Conservation (phyloP, 2,888 invertebrate genomes). For the Nemapogon koenigi region DNA sequence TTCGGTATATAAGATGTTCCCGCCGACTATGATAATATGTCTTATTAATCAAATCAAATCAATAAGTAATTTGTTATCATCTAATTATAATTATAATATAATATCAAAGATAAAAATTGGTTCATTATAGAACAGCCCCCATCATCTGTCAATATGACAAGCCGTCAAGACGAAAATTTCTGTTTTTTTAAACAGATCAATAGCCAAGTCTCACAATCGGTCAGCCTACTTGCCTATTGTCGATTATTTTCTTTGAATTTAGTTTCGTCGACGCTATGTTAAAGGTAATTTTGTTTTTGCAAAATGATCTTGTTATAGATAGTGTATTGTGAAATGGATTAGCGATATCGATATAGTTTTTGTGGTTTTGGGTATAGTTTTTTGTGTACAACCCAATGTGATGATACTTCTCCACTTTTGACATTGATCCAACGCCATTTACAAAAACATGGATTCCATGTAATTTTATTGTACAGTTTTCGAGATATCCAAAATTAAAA, state of each 20-base stretch:
- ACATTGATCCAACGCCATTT: not conserved
- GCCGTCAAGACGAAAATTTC: slow-evolving; percentile 3
- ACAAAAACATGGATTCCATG: not conserved
- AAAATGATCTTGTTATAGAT: slow-evolving; percentile 3
- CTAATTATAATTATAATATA: slow-evolving; percentile 1
- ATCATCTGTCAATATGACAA: slow-evolving; percentile 10
- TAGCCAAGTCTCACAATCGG: slow-evolving; percentile 4
- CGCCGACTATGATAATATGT: too few relatives aligned
- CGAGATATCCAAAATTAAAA: not conserved
- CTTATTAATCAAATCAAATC: too few relatives aligned
- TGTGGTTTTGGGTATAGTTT: not conserved
- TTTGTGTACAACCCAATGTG: not conserved
- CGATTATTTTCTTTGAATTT: slow-evolving; percentile 10
- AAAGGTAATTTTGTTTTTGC: slow-evolving; percentile 8
- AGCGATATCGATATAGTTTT: slow-evolving; percentile 7
- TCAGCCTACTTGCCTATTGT: slow-evolving; percentile 8
- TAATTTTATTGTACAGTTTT: not conserved
- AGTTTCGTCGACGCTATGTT: not conserved
- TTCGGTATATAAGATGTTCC: too few relatives aligned
- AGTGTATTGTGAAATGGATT: slow-evolving; percentile 7
- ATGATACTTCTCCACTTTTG: not conserved
- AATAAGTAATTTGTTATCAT: not conserved
- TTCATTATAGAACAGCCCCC: slow-evolving; percentile 6
- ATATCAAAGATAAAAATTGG: slow-evolving; percentile 1
- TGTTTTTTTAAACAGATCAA: slow-evolving; percentile 8